These are phyloP conservation scores for Phylloscopus whistleri DNA, from an alignment of 2,113 vertebrate species.

Conservation along the genomic window DNA sequence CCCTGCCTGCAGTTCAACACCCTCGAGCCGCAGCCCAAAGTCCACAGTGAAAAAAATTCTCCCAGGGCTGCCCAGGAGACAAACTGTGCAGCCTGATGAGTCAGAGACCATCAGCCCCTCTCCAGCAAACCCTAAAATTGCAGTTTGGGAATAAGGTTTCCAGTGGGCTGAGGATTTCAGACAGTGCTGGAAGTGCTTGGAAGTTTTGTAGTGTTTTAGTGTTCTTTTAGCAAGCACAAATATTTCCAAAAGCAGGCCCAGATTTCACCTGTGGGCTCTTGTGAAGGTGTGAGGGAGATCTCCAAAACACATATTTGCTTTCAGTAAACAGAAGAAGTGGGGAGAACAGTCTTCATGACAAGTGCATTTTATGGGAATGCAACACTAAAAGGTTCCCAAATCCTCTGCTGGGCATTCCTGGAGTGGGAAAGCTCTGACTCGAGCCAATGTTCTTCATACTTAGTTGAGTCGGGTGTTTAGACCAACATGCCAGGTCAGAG, in stretches of 20 bases:
- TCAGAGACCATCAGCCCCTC: background rate
- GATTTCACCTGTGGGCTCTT: background rate
- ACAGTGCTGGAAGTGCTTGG: fast-evolving
- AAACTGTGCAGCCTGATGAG: background rate
- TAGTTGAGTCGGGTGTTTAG: background rate
- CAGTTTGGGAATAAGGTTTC: background rate
- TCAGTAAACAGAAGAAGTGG: background rate
- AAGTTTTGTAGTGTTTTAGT: background rate
- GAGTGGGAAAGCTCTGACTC: background rate
- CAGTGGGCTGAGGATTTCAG: background rate
- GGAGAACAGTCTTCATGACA: background rate
- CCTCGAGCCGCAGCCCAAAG: fast-evolving
- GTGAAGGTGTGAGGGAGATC: background rate
- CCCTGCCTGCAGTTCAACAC: background rate
- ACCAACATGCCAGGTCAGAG: fast-evolving
- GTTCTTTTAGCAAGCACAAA: background rate
- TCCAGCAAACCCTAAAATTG: background rate
- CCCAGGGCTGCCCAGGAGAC: background rate
- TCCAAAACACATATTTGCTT: background rate
- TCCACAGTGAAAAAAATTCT: too few relatives aligned
- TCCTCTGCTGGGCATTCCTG: background rate
- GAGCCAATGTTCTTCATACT: background rate
- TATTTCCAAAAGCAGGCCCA: background rate
- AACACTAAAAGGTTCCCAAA: background rate
- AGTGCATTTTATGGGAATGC: background rate